Conservation (phyloP, 1,140 invertebrate species). For the Drosophila hydei region DNA sequence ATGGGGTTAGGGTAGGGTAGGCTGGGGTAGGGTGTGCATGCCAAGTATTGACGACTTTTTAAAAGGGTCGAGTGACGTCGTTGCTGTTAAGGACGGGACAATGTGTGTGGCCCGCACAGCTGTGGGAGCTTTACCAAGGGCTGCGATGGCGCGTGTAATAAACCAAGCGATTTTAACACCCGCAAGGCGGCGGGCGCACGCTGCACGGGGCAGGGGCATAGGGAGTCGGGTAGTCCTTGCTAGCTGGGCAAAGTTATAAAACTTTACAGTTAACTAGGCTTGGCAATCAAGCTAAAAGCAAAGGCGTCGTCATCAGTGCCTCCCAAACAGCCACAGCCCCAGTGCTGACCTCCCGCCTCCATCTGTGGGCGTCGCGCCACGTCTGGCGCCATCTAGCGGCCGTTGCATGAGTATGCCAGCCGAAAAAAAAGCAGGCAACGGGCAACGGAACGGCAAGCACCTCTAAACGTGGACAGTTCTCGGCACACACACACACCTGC, state of each 20-base stretch:
- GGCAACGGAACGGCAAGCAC: constrained; percentile 49
- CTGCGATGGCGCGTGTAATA: constrained; percentile 74
- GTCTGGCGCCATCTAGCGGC: constrained; percentile 73
- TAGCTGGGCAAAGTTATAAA: constrained; percentile 73
- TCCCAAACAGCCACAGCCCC: background rate
- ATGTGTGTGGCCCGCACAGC: constrained; percentile 8
- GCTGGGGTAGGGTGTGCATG: constrained; percentile 9
- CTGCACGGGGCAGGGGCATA: background rate
- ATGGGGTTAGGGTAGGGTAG: background rate
- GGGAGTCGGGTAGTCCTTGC: constrained; percentile 8
- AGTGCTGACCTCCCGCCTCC: constrained; percentile 13
- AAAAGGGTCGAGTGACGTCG: constrained; percentile 75
- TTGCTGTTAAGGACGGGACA: constrained; percentile 42
- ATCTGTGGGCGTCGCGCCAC: constrained; percentile 48
- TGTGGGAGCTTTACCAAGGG: background rate
- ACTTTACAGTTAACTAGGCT: constrained; percentile 83
- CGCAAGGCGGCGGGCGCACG: constrained; percentile 36
- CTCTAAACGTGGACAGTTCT: constrained; percentile 70
- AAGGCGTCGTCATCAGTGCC: constrained; percentile 68
- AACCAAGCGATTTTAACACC: constrained; percentile 79
- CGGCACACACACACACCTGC: constrained; percentile 15
- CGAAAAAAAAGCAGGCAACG: constrained; percentile 36
- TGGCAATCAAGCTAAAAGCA: constrained; percentile 83
- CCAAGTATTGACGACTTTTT: constrained; percentile 81
- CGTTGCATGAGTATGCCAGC: constrained; percentile 36